Percentiles rank a stretch among this genome's conserved stretches.
Conservation (phyloP, 2,113 vertebrate species). For the Mormyrus lacerda region DNA sequence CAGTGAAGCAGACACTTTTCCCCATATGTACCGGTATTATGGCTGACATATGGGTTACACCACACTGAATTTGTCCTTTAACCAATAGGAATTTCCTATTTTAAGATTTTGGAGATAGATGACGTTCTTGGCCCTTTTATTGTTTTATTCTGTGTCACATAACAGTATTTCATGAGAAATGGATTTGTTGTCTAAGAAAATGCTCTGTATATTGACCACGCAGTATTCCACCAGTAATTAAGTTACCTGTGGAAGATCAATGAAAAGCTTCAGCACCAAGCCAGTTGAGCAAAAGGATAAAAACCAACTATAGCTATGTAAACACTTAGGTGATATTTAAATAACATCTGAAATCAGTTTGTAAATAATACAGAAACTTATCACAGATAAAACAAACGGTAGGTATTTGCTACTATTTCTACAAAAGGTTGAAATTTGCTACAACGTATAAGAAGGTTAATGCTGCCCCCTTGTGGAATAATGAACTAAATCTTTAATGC, state of each 20-base stretch:
- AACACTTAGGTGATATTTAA: background rate
- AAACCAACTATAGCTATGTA: background rate
- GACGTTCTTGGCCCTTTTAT: background rate
- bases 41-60: background rate
- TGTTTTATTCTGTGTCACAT: background rate
- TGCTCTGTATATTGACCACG: background rate
- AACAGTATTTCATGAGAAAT: background rate
- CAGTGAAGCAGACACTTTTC: background rate
- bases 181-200: background rate
- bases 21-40: background rate
- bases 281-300: background rate
- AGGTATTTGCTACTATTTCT: background rate
- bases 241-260: background rate
- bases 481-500: background rate
- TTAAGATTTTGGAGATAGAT: background rate
- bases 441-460: background rate
- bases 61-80: background rate
- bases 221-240: background rate
- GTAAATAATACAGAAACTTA: background rate
- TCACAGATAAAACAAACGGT: background rate
- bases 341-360: background rate
- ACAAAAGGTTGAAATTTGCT: background rate
- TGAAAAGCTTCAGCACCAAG: background rate
- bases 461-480: background rate
- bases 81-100: background rate